A percentile compares a stretch with the other conserved stretches of the same genome.
Conservation (phyloP, 2,797 vertebrate genomes). For the Micrastur ruficollis region DNA sequence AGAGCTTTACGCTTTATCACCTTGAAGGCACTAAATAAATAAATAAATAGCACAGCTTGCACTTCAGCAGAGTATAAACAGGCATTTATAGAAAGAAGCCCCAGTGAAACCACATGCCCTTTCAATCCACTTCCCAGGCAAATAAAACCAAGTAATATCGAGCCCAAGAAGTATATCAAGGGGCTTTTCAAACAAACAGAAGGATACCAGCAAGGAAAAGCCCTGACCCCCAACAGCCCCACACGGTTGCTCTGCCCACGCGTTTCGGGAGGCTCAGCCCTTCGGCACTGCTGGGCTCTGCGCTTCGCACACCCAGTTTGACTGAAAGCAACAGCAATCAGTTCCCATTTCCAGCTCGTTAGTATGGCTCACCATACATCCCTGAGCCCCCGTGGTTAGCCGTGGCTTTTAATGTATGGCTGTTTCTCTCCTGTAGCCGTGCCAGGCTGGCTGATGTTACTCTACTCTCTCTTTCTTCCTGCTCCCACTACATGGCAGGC, state of each 20-base stretch:
- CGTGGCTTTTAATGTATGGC: background rate
- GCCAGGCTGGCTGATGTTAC: background rate
- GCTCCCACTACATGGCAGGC: background rate
- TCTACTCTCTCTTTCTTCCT: background rate
- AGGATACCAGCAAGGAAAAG: background rate
- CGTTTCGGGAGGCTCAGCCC: background rate
- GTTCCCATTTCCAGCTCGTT: background rate
- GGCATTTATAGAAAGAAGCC: constrained; percentile 28
- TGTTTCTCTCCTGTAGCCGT: background rate
- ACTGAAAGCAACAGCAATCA: background rate
- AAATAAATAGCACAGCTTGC: background rate
- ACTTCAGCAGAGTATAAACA: constrained; percentile 15
- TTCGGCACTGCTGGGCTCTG: accelerated
- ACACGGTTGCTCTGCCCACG: accelerated
- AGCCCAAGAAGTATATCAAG: background rate
- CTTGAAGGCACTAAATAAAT: constrained; percentile 37
- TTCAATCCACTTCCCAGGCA: constrained; percentile 41
- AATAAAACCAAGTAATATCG: background rate
- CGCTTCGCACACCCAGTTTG: accelerated
- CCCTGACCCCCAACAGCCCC: background rate
- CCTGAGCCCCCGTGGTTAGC: background rate
- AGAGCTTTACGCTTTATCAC: background rate
- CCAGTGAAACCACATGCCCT: constrained; percentile 39
- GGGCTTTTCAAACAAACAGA: constrained; percentile 22
- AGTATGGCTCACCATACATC: background rate